Conservation (phyloP, 35 echinoderm and acorn worm genomes). For the Strongylocentrotus purpuratus region DNA sequence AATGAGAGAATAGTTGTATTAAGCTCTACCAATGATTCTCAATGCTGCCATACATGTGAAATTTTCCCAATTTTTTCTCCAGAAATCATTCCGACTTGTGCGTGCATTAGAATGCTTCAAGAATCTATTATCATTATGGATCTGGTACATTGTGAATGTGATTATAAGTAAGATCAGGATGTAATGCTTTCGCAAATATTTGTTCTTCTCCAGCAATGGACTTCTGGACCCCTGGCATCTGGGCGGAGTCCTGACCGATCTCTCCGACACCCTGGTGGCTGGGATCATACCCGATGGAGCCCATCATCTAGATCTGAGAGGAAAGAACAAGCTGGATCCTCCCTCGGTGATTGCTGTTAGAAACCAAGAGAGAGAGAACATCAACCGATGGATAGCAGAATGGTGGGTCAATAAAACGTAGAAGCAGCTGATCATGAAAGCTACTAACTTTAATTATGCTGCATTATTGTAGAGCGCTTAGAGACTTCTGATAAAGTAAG, state of each 20-base stretch:
- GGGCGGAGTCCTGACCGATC: slow-evolving; percentile 77
- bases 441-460: no score
- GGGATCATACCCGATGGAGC: slow-evolving; percentile 94
- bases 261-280: slow-evolving; percentile 74
- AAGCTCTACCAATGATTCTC: no score
- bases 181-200: neutral
- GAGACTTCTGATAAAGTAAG: no score
- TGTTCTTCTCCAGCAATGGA: slow-evolving; percentile 70
- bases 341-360: slow-evolving; percentile 70
- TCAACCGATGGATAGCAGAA: slow-evolving; percentile 79
- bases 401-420: slow-evolving; percentile 31
- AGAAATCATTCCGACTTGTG: no score
- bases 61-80: no score
- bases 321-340: slow-evolving; percentile 76
- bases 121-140: no score
- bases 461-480: no score
- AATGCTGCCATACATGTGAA: no score
- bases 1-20: no score
- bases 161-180: neutral
- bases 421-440: neutral
- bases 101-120: no score
- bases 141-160: no score
- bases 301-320: slow-evolving; percentile 90
- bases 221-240: slow-evolving; percentile 90
- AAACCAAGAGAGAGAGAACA: slow-evolving; percentile 68